Base-by-base conservation (phyloP, 2,113 vertebrate species). In the Microcebus murinus region DNA sequence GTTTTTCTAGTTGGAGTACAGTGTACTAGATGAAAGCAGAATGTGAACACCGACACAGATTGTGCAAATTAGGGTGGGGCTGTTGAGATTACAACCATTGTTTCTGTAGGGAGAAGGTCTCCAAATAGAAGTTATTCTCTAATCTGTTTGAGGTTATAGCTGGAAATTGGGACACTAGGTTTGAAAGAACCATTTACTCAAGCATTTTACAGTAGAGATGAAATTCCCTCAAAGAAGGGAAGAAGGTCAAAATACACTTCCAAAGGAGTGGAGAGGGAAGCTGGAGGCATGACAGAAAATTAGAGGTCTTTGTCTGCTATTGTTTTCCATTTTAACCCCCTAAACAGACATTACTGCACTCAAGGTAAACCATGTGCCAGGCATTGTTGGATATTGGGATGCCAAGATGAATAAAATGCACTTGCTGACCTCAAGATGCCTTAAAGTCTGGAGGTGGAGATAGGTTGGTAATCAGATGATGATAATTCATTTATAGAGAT, bases 101-200 rank as follows among this genome's bases (percentile, higher is more conserved):
- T 27, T 92, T 97, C 57, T 92, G 20, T 34, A 63, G 85, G 81
- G 55, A 50, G 59, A 65, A 95, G 10, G n/a, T 81, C 67, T 81
- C 27, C 52, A 55, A 36, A 25, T 52, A 29, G 36, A 94, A 79
- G 45, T 74, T 71, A 31, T 21, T 63, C 15, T 31, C n/a, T 86
- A 85, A 67, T 21, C 8, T 25, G 34, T 67, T 45, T 55, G 76
- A 55, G 55, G 17, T 31, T 39, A 70, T 67, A 39, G 34, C 67
- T 86, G n/a, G 67, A 82, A 88, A 73, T 85, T 55, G 77, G 65
- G 57, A 76, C 80, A 23, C 8, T 70, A 45, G 29, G 20, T 83
- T 45, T 82, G 61, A 23, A 87, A 42, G 23, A 94, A 80, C 34
- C 36, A 18, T 80, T 89, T 83, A 79, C 29, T 76, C 45, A 84